phyloP scores from a whole-genome alignment of 2,797 vertebrate species.

The Podarcis lilfordi region DNA sequence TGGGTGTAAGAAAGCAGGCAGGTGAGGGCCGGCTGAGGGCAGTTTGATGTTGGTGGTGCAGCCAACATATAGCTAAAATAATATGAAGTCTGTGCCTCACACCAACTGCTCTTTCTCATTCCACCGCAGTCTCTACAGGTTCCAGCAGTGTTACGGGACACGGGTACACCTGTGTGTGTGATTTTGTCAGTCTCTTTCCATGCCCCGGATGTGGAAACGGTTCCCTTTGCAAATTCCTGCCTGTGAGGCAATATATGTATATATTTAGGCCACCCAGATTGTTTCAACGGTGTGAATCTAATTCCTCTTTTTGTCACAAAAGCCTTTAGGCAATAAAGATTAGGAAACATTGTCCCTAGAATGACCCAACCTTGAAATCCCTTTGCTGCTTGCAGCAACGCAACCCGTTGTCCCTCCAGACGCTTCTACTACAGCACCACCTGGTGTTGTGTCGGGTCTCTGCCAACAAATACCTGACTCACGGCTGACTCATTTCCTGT shows the following conservation, averaged over 20 bases:
- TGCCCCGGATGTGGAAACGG: too few relatives aligned
- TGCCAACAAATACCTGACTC: neutral
- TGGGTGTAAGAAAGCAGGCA: too few relatives aligned
- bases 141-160: neutral
- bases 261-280: neutral
- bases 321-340: neutral
- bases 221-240: neutral
- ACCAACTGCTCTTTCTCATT: too few relatives aligned
- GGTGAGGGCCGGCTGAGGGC: too few relatives aligned
- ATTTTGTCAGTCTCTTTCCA: neutral
- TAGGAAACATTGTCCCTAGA: neutral
- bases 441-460: neutral
- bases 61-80: too few relatives aligned
- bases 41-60: too few relatives aligned
- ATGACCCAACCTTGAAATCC: neutral
- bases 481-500: neutral
- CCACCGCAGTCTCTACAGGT: neutral
- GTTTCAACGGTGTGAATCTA: neutral
- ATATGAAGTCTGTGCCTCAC: neutral
- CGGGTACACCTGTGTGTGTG: neutral
- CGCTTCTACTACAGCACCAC: neutral
- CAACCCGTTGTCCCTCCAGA: accelerated
- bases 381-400: neutral
- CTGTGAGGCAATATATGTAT: neutral
- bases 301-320: neutral